These are phyloP conservation scores for Cranoglanis bouderius DNA, from an alignment of 2,113 vertebrate species.

Conservation along the genomic window DNA sequence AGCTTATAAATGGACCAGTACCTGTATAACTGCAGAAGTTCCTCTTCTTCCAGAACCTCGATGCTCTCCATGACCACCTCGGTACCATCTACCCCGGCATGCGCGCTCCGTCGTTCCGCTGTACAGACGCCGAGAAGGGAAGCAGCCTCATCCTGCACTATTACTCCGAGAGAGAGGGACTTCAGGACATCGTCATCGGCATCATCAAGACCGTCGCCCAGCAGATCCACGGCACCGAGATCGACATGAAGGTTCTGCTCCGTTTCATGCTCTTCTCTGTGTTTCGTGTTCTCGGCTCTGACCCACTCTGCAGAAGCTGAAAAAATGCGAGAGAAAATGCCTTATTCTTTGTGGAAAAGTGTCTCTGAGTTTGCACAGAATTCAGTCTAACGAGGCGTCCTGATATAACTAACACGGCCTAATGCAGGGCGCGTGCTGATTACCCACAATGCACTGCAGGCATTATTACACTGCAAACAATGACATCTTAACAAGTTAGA, in stretches of 20 bases:
- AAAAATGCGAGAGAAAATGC: no score
- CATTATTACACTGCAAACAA: no score
- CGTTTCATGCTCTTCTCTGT: conserved; percentile 14
- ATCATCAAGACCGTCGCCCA: conserved; percentile 99
- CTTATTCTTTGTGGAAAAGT: not conserved
- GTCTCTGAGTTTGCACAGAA: not conserved
- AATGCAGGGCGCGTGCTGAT: not conserved
- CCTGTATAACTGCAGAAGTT: not conserved
- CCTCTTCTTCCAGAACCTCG: conserved; percentile 82
- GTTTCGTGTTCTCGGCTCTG: no score
- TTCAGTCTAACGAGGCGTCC: not conserved
- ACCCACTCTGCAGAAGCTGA: not conserved
- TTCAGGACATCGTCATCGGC: conserved; percentile 98
- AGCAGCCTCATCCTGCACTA: conserved; percentile 97
- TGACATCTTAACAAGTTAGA: no score
- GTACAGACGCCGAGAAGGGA: conserved; percentile 93
- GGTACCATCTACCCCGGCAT: conserved; percentile 98
- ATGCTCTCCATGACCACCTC: conserved; percentile 95
- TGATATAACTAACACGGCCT: not conserved
- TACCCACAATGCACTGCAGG: no score
- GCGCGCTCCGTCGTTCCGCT: conserved; percentile 96
- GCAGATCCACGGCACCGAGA: conserved; percentile 96
- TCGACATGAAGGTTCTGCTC: conserved; percentile 94
- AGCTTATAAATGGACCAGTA: not conserved
- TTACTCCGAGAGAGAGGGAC: conserved; percentile 96